Evolutionary conservation across 2,797 vertebrate genomes (phyloP).

Genomic region (Hemitrygon akajei): DNA sequence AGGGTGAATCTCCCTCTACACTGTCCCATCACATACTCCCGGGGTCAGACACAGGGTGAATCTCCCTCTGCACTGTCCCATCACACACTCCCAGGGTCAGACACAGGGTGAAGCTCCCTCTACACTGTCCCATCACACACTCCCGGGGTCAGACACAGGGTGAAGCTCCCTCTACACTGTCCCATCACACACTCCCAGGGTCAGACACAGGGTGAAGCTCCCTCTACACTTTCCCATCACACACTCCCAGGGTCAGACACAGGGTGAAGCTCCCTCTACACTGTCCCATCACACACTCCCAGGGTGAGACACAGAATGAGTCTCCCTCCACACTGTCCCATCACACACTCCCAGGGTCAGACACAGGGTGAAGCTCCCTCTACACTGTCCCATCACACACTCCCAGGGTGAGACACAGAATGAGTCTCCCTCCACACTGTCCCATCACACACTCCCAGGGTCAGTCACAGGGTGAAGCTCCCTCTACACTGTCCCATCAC

Average conservation of each 20-base stretch:
- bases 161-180: neutral
- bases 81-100: neutral
- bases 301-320: too few relatives aligned
- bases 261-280: too few relatives aligned
- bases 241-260: too few relatives aligned
- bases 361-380: neutral
- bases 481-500: too few relatives aligned
- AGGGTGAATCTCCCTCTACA: too few relatives aligned
- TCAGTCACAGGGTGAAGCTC: conserved; percentile 9
- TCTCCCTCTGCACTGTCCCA: too few relatives aligned
- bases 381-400: too few relatives aligned
- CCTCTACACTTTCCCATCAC: neutral
- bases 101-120: neutral
- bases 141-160: too few relatives aligned
- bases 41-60: neutral
- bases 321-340: neutral
- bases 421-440: too few relatives aligned
- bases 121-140: too few relatives aligned
- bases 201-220: conserved; percentile 11
- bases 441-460: neutral
- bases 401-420: neutral
- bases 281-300: too few relatives aligned
- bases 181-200: neutral
- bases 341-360: neutral
- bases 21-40: too few relatives aligned